Conservation (phyloP, 1,140 invertebrate genomes). For the Tetramorium simillimum region DNA sequence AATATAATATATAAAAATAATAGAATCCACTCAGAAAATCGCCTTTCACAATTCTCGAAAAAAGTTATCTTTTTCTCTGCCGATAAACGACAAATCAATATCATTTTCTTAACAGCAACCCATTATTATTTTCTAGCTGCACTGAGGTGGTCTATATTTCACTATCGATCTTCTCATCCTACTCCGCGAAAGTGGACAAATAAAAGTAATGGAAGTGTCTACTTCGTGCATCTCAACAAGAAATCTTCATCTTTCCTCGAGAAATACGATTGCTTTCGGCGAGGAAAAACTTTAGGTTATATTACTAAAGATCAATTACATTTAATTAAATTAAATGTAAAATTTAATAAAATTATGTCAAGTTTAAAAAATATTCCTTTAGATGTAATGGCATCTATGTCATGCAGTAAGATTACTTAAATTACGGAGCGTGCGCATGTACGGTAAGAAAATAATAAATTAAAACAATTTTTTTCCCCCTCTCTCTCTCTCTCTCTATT, state of each 20-base stretch:
- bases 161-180: constrained; percentile 50
- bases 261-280: constrained; percentile 58
- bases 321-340: not conserved
- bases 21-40: not conserved
- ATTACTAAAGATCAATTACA: not conserved
- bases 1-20: not conserved
- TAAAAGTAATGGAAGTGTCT: constrained; percentile 51
- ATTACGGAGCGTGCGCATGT: not conserved
- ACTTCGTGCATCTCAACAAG: constrained; percentile 20
- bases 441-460: not conserved
- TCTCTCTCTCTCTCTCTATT: not conserved
- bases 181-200: constrained; percentile 35
- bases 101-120: constrained; percentile 38
- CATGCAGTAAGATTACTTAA: not conserved
- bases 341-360: not conserved
- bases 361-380: not conserved
- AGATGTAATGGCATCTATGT: not conserved
- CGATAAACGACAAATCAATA: constrained; percentile 34
- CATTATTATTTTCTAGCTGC: constrained; percentile 37
- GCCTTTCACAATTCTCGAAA: not conserved
- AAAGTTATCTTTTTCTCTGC: not conserved
- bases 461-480: not conserved
- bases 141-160: constrained; percentile 32
- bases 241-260: constrained; percentile 17
- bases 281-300: not conserved